Evolutionary conservation across 1,140 invertebrate genomes (phyloP), one percentile per base, ranked within the genome.

Genomic region (Aphelenchoides avenae): DNA sequence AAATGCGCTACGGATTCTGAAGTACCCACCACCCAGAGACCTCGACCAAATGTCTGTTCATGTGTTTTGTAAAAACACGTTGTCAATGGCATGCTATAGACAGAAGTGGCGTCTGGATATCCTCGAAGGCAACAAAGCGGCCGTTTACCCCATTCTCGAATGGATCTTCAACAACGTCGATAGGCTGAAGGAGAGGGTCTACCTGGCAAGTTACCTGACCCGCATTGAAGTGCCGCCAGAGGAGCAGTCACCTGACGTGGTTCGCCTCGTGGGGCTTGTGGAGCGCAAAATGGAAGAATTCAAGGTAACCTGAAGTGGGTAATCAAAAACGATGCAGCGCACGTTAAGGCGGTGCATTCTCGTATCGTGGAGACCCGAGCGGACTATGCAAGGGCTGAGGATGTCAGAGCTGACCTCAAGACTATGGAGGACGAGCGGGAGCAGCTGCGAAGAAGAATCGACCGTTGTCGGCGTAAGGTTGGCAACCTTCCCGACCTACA

Each of bases 111-210:
- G 68, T 20, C 27, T 66, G 15, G 68, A 74, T 30, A 50, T 70
- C 13, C 34, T 70, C 6, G 68, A 70, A 37, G 68, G 68, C 36
- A 47, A 67, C 20, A 73, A 73, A 56, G 30, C 41, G 33, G 67
- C 55, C 1, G 53, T 70, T 33, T 57, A 70, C 37, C 60, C 68
- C 2, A 49, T 70, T 5, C 40, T 70, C 2, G 61, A 73, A 42
- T 70, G 70, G 70, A 66, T 70, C 5, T 68, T 73, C 36, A 33
- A 47, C 4, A 70, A 74, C 46, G 60, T 70, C 7, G 66, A 69
- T 36, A 34, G 51, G 20, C 31, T 70, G 6, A 69, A 74, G 30
- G 66, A 70, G 42, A 37, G 67, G 6, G 37, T 71, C 22, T 68
- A 68, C 40, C 41, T 68, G 37, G 66, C 64, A 20, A 70, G 49